phyloP scores from a whole-genome alignment of 2,113 vertebrate genomes.

The Numenius arquata region DNA sequence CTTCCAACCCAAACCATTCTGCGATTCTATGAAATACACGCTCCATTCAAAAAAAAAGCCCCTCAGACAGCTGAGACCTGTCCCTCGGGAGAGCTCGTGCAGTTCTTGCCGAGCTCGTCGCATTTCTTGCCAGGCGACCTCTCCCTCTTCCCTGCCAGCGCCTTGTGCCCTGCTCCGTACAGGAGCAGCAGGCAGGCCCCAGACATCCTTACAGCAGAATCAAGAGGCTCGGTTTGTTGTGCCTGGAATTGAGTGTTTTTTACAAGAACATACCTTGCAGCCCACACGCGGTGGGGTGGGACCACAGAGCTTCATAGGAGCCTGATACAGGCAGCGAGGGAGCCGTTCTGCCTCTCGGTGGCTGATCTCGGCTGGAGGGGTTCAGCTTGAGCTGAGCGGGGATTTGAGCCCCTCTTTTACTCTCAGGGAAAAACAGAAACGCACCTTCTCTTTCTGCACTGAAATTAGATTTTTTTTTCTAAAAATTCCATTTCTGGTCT shows the following conservation, averaged over 20 bases:
- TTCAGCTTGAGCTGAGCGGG: not conserved
- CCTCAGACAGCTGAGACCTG: not conserved
- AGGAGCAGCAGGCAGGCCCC: not conserved
- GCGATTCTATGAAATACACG: not conserved
- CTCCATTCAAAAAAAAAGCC: not conserved
- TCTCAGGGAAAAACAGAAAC: not conserved
- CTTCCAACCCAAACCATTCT: not conserved
- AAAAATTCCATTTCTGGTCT: not conserved
- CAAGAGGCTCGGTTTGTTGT: not conserved
- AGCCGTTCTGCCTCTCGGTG: not conserved
- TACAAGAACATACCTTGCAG: not conserved
- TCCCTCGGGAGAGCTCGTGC: not conserved
- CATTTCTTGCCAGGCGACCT: not conserved
- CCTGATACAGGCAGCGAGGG: too few species aligned
- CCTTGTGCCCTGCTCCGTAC: not conserved
- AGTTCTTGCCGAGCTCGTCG: not conserved
- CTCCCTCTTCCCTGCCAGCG: not conserved
- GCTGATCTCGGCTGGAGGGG: not conserved
- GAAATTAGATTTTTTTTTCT: not conserved
- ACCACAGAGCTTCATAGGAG: not conserved
- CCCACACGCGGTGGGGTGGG: not conserved
- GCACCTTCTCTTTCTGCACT: not conserved
- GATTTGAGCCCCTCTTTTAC: not conserved
- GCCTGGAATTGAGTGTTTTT: not conserved
- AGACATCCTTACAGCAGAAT: rapidly evolving